Percentiles rank a stretch among this genome's conserved stretches.
Evolutionary conservation across 2,113 vertebrate species (phyloP).

Genomic region (Oncorhynchus masou): DNA sequence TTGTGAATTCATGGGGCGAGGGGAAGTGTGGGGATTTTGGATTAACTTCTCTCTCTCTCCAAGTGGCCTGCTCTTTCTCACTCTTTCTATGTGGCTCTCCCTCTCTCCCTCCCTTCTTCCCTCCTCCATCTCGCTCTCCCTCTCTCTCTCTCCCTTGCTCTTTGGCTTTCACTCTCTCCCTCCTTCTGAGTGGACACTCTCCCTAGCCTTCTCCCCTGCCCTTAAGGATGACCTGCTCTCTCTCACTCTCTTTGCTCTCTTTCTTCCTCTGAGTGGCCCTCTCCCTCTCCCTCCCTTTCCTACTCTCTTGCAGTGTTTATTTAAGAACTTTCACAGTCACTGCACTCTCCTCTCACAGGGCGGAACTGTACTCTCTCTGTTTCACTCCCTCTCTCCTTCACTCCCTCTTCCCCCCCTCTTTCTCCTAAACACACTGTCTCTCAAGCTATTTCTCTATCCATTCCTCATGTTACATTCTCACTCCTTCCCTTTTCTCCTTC

Average conservation of each 20-base stretch:
- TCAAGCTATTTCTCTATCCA: background rate
- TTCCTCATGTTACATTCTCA: background rate
- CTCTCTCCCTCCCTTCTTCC: too few species aligned
- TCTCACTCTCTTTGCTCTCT: conserved; percentile 10
- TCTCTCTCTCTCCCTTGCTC: conserved; percentile 1
- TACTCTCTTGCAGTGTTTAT: conserved; percentile 64
- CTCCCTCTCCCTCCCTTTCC: conserved; percentile 12
- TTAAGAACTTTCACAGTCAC: conserved; percentile 70
- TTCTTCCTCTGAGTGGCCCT: conserved; percentile 18
- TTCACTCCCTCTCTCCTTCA: conserved; percentile 10
- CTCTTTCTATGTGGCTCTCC: too few species aligned
- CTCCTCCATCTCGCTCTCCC: background rate
- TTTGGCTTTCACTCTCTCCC: background rate
- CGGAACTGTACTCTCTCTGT: conserved; percentile 25
- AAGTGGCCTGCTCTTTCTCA: too few species aligned
- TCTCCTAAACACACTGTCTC: conserved; percentile 8
- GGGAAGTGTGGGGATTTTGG: too few species aligned
- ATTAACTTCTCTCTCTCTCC: too few species aligned
- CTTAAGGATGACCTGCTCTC: background rate
- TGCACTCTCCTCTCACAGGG: conserved; percentile 56
- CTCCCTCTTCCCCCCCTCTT: conserved; percentile 8
- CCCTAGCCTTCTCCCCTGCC: background rate
- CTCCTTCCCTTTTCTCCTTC: conserved; percentile 12
- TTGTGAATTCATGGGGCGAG: too few species aligned
- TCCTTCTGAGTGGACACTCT: background rate